phyloP scores from a whole-genome alignment of 1,140 invertebrate species.

The Zaprionus gabonicus region DNA sequence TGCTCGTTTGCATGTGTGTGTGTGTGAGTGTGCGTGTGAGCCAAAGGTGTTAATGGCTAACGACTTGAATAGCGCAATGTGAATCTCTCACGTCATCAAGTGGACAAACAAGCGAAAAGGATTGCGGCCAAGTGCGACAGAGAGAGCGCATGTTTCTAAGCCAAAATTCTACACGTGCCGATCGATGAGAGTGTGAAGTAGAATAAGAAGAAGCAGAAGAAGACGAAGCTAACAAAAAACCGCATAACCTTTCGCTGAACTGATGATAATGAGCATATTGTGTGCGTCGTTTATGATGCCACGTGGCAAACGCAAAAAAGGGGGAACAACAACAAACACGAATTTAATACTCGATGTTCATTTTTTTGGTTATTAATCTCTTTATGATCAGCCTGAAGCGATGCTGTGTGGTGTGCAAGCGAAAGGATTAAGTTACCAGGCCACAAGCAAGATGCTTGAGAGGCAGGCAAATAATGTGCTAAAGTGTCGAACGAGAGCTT shows the following conservation, averaged over 20 bases:
- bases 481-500: constrained; percentile 24
- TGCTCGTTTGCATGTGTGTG: constrained; percentile 23
- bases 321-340: constrained; percentile 7
- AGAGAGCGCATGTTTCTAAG: neutral
- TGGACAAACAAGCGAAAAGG: constrained; percentile 61
- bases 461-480: constrained; percentile 26
- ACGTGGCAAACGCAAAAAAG: constrained; percentile 25
- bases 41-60: constrained; percentile 69
- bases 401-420: constrained; percentile 38
- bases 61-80: constrained; percentile 63
- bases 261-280: constrained; percentile 31
- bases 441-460: constrained; percentile 11
- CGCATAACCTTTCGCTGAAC: constrained; percentile 29
- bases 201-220: too few relatives aligned
- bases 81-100: constrained; percentile 53
- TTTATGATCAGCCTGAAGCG: constrained; percentile 40
- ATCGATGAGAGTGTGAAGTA: constrained; percentile 19
- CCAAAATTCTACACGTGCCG: constrained; percentile 31
- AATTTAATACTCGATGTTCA: constrained; percentile 63
- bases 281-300: constrained; percentile 43
- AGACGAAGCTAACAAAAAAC: constrained; percentile 2
- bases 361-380: constrained; percentile 37
- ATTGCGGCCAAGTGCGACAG: neutral
- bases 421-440: constrained; percentile 73
- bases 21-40: constrained; percentile 25